Base-by-base conservation (phyloP, 2,888 invertebrate species). In the Melanchra persicariae region DNA sequence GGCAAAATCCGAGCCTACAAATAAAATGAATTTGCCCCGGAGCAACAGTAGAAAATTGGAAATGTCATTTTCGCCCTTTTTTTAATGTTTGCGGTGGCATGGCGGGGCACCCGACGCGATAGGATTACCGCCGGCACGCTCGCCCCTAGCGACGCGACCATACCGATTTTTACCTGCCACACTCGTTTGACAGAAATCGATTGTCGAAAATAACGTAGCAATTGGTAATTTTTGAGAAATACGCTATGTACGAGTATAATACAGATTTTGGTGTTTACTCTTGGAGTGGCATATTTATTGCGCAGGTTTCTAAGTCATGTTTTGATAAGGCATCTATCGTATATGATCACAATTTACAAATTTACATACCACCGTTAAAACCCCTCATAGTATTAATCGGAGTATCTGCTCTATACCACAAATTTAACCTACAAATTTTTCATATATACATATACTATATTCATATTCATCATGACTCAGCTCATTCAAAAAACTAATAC, bases 11-110 rank as follows among this genome's bases (percentile, higher is more conserved):
- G 91, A 89, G 93, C 93, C 93, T 92, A 92, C 93, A 93, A 94
- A 94, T 94, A 95, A 95, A 96, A 95, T 93, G 94, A 94, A 93
- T 94, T 93, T 92, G 91, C 91, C 95, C 92, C 91, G 91, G 89
- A 92, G 95, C 94, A 92, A 94, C 93, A 91, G 95, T 94, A 96
- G 96, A 96, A 96, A 96, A 96, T 96, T 96, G 94, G 95, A 96
- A 96, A 96, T 95, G 96, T 96, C 96, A 96, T 96, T 96, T 96
- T 96, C 94, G 94, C 93, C 92, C 92, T 89, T 95, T 96, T 96
- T 96, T 96, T 95, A 93, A 94, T 95, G 95, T 95, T 95, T 96
- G 95, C 91, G 93, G 93, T 91, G 91, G 90, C 89, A 89, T 87
- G 85, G 89, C 84, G 87, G 85, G 87, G 88, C 80, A 79, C 83